Base-by-base conservation (phyloP, 2,888 invertebrate genomes). In the Amphimallon solstitiale region DNA sequence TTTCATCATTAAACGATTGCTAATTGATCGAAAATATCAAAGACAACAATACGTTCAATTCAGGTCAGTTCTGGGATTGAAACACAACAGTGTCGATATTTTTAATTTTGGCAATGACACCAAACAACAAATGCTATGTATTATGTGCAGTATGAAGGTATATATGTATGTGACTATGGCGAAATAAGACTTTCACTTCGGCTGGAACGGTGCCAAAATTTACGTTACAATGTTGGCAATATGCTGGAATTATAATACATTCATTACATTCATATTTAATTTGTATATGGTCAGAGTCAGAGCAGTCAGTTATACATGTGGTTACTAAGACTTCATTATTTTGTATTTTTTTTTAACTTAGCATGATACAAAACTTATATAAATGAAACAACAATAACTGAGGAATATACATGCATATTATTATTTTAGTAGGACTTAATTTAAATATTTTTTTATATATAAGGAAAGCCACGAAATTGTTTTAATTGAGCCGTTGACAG, bases 171-270 rank as follows among this genome's bases (percentile, higher is more conserved):
- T 40, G 37, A 19, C 12, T 10, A 56, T 56, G 40, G 19, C 56
- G 56, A 56, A 56, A 56, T 56, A 56, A 40, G 56, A 56, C 56
- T 56, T 56, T 56, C 56, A 56, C 56, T 56, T 56, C 23, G 23
- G 56, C 38, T 56, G 56, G 56, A 56, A 43, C 56, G 21, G 56
- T 56, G 56, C 56, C 56, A 40, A 56, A 56, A 56, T 56, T 56
- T 34, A 51, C 51, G 51, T 51, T 51, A 51, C 34, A 40, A 40
- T 23, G 40, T 43, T 56, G 40, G 56, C 40, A 40, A 56, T 56
- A 56, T 23, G 43, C 40, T 38, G 23, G 19, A 56, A 40, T 40
- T 56, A 40, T 40, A 38, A 54, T 34, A 54, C 38, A 21, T 38
- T 12, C 12, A 17, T 14, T 49, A 48, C 3, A 35, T 52, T 12